Evolutionary conservation across 2,888 invertebrate species (phyloP).

Genomic region (Cyclophora punctaria): DNA sequence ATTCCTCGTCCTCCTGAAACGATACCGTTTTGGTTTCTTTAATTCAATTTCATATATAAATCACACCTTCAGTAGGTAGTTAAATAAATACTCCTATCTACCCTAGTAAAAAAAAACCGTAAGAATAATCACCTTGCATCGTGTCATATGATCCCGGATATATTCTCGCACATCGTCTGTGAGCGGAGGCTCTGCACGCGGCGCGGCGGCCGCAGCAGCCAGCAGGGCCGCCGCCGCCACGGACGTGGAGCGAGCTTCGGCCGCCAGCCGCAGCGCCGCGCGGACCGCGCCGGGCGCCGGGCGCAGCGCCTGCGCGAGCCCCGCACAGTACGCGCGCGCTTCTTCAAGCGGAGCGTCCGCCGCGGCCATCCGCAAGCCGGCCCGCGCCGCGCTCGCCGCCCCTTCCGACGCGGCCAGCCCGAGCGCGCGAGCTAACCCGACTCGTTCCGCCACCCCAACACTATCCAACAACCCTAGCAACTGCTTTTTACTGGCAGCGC

Average conservation of each 20-base stretch:
- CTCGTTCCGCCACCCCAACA: constrained; percentile 32
- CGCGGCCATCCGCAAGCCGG: constrained; percentile 30
- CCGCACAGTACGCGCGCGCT: constrained; percentile 17
- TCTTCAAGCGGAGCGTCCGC: constrained; percentile 24
- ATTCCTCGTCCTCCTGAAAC: constrained; percentile 21
- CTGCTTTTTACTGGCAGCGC: constrained; percentile 81
- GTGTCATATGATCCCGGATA: constrained; percentile 21
- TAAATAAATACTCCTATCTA: too few relatives aligned
- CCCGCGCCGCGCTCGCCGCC: constrained; percentile 32
- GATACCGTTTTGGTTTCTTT: too few relatives aligned
- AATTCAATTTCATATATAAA: too few relatives aligned
- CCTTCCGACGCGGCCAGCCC: constrained; percentile 33
- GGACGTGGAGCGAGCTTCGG: constrained; percentile 21
- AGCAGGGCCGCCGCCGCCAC: constrained; percentile 26
- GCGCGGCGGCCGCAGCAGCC: constrained; percentile 23
- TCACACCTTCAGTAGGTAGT: too few relatives aligned
- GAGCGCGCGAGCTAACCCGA: constrained; percentile 27
- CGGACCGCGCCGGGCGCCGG: constrained; percentile 5
- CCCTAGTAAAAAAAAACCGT: too few relatives aligned
- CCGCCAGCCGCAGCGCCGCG: constrained; percentile 25
- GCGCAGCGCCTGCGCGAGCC: constrained; percentile 19
- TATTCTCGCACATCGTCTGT: constrained; percentile 11
- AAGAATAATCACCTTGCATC: not conserved
- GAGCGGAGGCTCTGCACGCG: constrained; percentile 3
- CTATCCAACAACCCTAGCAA: constrained; percentile 81